These are phyloP conservation scores for Psilopsiagon aymara DNA, from an alignment of 2,113 vertebrate genomes.

Conservation along the genomic window DNA sequence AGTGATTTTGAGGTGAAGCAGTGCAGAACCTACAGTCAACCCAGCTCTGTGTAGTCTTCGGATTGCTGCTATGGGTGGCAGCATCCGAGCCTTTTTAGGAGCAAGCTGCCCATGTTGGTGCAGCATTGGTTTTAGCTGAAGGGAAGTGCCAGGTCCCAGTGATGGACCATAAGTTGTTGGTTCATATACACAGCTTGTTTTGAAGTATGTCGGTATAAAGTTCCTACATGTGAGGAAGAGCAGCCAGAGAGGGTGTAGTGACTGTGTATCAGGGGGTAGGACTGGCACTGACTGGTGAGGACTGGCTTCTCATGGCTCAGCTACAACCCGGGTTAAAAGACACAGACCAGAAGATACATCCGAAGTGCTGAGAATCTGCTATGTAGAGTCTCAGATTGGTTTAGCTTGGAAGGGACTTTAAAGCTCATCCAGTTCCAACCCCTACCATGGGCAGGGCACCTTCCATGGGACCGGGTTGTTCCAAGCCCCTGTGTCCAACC, in stretches of 20 bases:
- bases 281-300: neutral
- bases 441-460: neutral
- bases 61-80: neutral
- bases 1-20: neutral
- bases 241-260: neutral
- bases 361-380: neutral
- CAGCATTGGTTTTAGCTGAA: neutral
- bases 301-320: neutral
- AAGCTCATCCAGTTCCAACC: neutral
- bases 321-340: fast-evolving
- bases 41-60: neutral
- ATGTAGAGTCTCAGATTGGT: neutral
- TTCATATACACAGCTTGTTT: neutral
- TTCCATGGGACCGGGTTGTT: neutral
- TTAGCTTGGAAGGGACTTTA: neutral
- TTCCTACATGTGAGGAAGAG: neutral
- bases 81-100: neutral
- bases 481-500: no score
- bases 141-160: neutral
- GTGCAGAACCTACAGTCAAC: neutral
- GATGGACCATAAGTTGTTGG: neutral
- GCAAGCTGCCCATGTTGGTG: neutral
- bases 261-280: neutral
- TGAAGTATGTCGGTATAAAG: neutral
- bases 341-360: fast-evolving